Percentiles rank a stretch among this genome's conserved stretches.
These are phyloP conservation scores for Xiphophorus birchmanni DNA, from an alignment of 2,797 vertebrate genomes.

Conservation along the genomic window DNA sequence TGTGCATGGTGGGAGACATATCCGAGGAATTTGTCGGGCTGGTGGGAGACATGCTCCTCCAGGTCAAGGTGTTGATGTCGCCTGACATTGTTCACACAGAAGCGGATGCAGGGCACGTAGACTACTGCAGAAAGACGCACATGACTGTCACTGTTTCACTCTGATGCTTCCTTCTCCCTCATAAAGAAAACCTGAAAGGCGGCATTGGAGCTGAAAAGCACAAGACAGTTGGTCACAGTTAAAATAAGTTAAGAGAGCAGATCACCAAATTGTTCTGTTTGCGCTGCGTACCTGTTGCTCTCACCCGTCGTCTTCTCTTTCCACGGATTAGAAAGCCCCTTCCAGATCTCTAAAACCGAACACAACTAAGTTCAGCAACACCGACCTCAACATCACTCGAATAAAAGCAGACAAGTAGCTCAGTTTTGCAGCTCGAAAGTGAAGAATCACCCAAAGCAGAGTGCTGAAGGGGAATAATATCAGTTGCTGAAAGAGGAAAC, in stretches of 20 bases:
- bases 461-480: slow-evolving; percentile 14
- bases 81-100: slow-evolving; percentile 72
- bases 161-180: slow-evolving; percentile 6
- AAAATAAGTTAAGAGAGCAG: not conserved
- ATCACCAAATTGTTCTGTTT: not conserved
- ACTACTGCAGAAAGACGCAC: slow-evolving; percentile 23
- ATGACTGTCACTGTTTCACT: slow-evolving; percentile 17
- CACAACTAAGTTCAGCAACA: not conserved
- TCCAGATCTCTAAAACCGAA: not conserved
- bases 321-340: not conserved
- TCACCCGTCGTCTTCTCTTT: slow-evolving; percentile 40
- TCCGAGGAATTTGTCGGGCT: slow-evolving; percentile 28
- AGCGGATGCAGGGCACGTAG: slow-evolving; percentile 11
- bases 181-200: not conserved
- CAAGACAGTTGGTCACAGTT: slow-evolving; percentile 5
- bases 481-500: slow-evolving; percentile 70
- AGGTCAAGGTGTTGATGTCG: slow-evolving; percentile 73
- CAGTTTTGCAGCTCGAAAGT: not conserved
- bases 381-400: not conserved
- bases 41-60: slow-evolving; percentile 67
- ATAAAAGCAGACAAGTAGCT: not conserved
- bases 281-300: slow-evolving; percentile 25
- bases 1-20: slow-evolving; percentile 17
- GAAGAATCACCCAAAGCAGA: not conserved
- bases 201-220: slow-evolving; percentile 28